Conservation (phyloP, 2,113 vertebrate species). For the Cebus imitator region DNA sequence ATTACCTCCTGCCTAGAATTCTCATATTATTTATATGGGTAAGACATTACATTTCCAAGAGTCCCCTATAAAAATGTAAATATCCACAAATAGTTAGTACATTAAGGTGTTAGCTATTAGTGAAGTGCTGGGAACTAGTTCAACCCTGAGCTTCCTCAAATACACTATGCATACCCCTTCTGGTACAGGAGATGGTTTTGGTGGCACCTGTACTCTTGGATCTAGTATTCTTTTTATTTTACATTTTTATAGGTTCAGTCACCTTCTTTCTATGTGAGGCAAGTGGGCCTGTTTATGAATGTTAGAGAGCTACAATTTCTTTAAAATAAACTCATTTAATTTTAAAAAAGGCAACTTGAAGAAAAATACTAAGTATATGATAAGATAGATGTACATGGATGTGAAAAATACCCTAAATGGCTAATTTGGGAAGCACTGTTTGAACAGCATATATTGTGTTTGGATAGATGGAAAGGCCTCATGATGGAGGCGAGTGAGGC, state of each 20-base stretch:
- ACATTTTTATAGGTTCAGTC: not conserved
- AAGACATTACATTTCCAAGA: not conserved
- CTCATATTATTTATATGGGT: not conserved
- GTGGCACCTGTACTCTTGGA: not conserved
- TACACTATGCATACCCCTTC: not conserved
- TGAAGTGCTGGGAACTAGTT: not conserved
- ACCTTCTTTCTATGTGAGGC: not conserved
- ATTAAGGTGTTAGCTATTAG: not conserved
- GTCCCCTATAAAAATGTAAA: not conserved
- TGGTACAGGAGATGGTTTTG: not conserved
- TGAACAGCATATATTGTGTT: not conserved
- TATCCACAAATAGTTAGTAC: not conserved
- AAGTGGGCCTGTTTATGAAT: not conserved
- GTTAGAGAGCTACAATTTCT: not conserved
- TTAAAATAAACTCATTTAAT: not conserved
- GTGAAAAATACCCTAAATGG: not conserved
- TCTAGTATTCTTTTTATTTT: not conserved
- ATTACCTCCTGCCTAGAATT: not conserved
- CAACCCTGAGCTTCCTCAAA: not conserved
- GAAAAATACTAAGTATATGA: not conserved
- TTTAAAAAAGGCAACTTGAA: not conserved
- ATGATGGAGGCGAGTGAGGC: too few species aligned
- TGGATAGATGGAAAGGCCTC: not conserved
- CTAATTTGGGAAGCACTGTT: not conserved
- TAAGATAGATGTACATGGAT: not conserved